Percentiles rank a stretch among this genome's conserved stretches.
Conservation (phyloP, 2,888 invertebrate genomes). For the Drosophila multiciliata region DNA sequence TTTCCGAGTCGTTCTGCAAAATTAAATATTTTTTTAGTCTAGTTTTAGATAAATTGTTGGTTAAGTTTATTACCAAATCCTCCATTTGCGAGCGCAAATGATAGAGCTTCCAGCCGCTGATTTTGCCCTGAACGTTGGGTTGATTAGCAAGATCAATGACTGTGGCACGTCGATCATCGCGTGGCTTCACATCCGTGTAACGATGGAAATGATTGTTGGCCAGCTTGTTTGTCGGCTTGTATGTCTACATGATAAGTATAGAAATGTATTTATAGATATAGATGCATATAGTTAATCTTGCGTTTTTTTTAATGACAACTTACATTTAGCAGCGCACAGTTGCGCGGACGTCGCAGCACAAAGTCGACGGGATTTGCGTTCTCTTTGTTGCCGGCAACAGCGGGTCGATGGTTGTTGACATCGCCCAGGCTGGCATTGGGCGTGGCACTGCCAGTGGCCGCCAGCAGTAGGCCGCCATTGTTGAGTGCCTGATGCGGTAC, state of each 20-base stretch:
- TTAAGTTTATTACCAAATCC: conserved; percentile 88
- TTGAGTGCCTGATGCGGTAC: conserved; percentile 41
- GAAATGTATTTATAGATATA: not conserved
- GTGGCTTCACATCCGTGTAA: conserved; percentile 93
- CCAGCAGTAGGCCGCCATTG: conserved; percentile 64
- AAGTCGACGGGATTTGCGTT: conserved; percentile 84
- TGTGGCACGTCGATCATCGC: conserved; percentile 93
- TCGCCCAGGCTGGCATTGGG: conserved; percentile 44
- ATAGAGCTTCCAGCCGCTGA: conserved; percentile 97
- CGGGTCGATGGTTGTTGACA: conserved; percentile 65
- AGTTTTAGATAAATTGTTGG: not conserved
- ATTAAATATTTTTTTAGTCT: conserved; percentile 8
- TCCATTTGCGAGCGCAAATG: conserved; percentile 97
- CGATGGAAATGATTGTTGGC: conserved; percentile 91
- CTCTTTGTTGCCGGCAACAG: conserved; percentile 81
- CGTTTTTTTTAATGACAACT: conserved; percentile 32
- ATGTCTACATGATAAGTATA: conserved; percentile 84
- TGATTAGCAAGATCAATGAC: conserved; percentile 96
- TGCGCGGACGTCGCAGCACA: conserved; percentile 83
- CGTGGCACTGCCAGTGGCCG: conserved; percentile 40
- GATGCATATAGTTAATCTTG: not conserved
- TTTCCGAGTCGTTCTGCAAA: conserved; percentile 86
- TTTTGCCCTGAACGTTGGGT: conserved; percentile 93
- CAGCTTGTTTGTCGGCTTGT: conserved; percentile 90
- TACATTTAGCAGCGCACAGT: conserved; percentile 83